Evolutionary conservation across 2,888 invertebrate genomes (phyloP), one percentile per base, ranked within the genome.

Genomic region (Chromoteleia sp.): DNA sequence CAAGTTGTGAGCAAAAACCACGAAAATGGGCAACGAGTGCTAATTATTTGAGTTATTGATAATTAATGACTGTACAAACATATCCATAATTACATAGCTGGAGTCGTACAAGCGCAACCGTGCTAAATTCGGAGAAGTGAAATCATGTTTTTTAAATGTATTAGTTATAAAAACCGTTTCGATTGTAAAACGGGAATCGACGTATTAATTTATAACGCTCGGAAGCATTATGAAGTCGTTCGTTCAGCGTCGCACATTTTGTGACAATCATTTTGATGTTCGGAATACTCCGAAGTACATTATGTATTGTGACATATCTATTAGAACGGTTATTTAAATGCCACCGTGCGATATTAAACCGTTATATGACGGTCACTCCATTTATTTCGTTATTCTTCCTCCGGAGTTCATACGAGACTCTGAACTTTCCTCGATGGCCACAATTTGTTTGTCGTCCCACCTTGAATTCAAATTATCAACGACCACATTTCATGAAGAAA

Each of bases 301-400:
- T 50, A 39, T 41, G 41, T 41, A 75, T 61, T 58, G 50, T 58
- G 50, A 58, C 17, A 56, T 48, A 58, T 75, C 33, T 50, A 48
- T 50, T 67, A 50, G 45, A 50, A 58, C 58, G 21, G 65, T 58
- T 58, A 54, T 63, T 74, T 65, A 56, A 74, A 75, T 58, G 56
- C 65, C 19, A 6, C 54, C 33, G 39, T 41, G 50, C n/a, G 39
- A 61, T 52, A 59, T 71, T 50, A 61, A 63, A 56, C 74, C 63
- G 74, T 74, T 74, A 74, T 19, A 56, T 29, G 71, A 71, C 50
- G 61, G 58, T 15, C 39, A 6, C 21, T 63, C 17, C 41, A 12
- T 67, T 71, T 48, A 70, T 68, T 68, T 50, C 39, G 29, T 36
- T 54, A 58, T 58, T 45, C 48, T 70, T 68, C 43, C 10, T 48